Conservation (phyloP, 1,140 invertebrate genomes). For the Thalassaphorura encarpata region DNA sequence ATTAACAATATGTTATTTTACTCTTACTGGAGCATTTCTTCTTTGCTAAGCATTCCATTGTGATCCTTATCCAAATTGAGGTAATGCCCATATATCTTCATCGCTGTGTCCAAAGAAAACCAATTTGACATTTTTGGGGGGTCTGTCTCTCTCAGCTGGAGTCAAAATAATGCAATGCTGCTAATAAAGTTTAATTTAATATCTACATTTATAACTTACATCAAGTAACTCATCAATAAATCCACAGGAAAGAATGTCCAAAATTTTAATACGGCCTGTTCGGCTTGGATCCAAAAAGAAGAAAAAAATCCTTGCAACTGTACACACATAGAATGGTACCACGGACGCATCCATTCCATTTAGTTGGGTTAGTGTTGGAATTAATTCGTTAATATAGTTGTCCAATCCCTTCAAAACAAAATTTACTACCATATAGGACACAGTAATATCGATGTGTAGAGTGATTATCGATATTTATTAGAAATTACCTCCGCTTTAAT, state of each 20-base stretch:
- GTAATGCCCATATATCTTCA: conserved; percentile 86
- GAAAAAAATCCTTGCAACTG: conserved; percentile 86
- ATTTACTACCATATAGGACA: background rate
- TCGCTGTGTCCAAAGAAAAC: conserved; percentile 84
- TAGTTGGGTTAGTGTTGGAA: conserved; percentile 79
- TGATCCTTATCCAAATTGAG: conserved; percentile 87
- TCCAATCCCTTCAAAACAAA: conserved; percentile 66
- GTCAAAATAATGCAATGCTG: background rate
- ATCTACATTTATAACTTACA: conserved; percentile 39
- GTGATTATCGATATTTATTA: background rate
- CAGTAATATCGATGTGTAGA: background rate
- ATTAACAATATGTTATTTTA: background rate
- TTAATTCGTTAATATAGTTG: conserved; percentile 86
- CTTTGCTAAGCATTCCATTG: conserved; percentile 88
- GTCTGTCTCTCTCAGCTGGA: conserved; percentile 70
- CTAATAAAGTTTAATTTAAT: background rate
- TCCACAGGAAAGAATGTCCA: conserved; percentile 80
- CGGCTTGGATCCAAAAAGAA: conserved; percentile 87
- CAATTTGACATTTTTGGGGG: conserved; percentile 77
- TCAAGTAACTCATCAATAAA: conserved; percentile 86
- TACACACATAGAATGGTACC: conserved; percentile 92
- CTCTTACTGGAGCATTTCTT: conserved; percentile 66
- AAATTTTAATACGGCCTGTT: conserved; percentile 77
- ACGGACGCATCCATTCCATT: conserved; percentile 86
- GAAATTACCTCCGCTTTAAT: conserved; percentile 68